Evolutionary conservation across 2,797 vertebrate genomes (phyloP).

Genomic region (Zalophus californianus): DNA sequence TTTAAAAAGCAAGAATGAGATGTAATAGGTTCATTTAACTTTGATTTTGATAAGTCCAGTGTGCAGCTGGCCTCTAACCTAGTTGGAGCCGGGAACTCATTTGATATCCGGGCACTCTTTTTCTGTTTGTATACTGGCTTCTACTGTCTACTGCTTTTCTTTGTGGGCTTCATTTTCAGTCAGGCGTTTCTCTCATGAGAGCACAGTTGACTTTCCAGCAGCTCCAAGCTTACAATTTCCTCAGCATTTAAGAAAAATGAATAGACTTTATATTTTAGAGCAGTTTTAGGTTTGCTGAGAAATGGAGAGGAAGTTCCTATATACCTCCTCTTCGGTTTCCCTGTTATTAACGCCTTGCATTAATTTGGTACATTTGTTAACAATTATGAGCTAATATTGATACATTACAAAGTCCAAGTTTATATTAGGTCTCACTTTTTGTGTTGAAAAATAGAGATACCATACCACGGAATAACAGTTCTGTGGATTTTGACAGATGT

Average conservation of each 20-base stretch:
- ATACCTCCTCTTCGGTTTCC: background rate
- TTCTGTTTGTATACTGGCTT: background rate
- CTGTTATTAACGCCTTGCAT: conserved; percentile 7
- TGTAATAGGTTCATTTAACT: conserved; percentile 11
- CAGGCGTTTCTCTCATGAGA: background rate
- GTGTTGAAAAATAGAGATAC: background rate
- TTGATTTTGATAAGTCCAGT: background rate
- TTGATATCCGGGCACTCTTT: background rate
- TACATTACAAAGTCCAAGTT: background rate
- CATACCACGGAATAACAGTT: background rate
- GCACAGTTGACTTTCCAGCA: background rate
- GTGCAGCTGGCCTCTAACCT: background rate
- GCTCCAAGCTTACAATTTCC: background rate
- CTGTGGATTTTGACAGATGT: conserved; percentile 2
- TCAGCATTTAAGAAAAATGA: background rate
- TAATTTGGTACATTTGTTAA: conserved; percentile 22
- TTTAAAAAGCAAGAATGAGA: conserved; percentile 28
- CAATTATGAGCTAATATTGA: background rate
- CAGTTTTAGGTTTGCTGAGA: conserved; percentile 52
- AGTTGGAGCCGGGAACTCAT: background rate
- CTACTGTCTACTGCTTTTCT: background rate
- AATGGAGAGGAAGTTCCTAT: background rate
- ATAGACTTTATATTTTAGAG: background rate
- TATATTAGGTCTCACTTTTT: conserved; percentile 28
- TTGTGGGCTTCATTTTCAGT: conserved; percentile 13